phyloP scores from a whole-genome alignment of 2,888 invertebrate species.

The Arctia plantaginis region DNA sequence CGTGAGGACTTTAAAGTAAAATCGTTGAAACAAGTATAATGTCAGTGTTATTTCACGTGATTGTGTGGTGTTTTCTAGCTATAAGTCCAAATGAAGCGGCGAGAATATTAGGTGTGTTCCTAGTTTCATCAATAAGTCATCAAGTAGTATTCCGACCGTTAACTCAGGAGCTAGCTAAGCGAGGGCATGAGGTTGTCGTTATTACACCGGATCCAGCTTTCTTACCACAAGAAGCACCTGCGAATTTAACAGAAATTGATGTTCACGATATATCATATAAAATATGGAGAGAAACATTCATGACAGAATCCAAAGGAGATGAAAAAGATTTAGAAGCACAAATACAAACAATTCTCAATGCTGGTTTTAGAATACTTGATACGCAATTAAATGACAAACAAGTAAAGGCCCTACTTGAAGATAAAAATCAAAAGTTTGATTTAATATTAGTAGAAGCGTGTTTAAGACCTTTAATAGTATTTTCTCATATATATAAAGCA shows the following conservation, averaged over 20 bases:
- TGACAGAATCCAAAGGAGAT: constrained; percentile 25
- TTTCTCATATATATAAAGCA: constrained; percentile 55
- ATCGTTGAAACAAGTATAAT: not conserved
- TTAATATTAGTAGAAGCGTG: constrained; percentile 60
- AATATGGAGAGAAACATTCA: constrained; percentile 35
- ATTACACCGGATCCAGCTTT: constrained; percentile 38
- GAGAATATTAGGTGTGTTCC: constrained; percentile 48
- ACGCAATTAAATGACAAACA: constrained; percentile 6
- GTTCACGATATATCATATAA: constrained; percentile 65
- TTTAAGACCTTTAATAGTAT: constrained; percentile 45
- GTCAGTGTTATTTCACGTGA: not conserved
- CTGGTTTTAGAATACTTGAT: constrained; percentile 33
- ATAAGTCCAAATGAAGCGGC: constrained; percentile 29
- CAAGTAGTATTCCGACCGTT: constrained; percentile 72
- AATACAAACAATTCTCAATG: constrained; percentile 21
- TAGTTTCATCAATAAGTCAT: constrained; percentile 68
- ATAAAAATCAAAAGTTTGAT: constrained; percentile 41
- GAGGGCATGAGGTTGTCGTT: constrained; percentile 73
- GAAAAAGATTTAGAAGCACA: constrained; percentile 34
- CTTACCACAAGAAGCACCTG: constrained; percentile 58
- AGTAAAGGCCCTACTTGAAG: constrained; percentile 15
- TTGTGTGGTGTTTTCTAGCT: not conserved
- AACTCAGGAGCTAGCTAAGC: constrained; percentile 65
- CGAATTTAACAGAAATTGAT: constrained; percentile 66
- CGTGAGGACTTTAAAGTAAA: not conserved